These are phyloP conservation scores for Leptothorax acervorum DNA, from an alignment of 2,888 invertebrate genomes.

Conservation along the genomic window DNA sequence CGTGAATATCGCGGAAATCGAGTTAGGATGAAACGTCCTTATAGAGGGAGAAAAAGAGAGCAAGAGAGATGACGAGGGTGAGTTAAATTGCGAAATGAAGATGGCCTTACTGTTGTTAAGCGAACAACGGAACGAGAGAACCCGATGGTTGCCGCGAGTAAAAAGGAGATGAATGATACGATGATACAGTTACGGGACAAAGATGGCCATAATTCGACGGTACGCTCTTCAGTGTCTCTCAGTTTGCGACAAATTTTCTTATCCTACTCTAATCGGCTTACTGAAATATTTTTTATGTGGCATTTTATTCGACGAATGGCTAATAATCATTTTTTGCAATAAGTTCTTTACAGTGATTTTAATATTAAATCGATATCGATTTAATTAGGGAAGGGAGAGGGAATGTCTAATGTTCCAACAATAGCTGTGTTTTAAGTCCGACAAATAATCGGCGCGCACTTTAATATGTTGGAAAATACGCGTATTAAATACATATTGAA, in stretches of 20 bases:
- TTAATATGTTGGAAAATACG: too few relatives aligned
- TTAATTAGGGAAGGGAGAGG: too few relatives aligned
- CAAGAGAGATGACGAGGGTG: constrained; percentile 48
- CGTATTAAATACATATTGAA: too few relatives aligned
- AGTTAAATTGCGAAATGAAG: constrained; percentile 71
- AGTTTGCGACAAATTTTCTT: not conserved
- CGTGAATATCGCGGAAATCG: constrained; percentile 34
- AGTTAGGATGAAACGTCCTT: not conserved
- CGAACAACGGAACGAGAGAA: constrained; percentile 47
- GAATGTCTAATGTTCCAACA: too few relatives aligned
- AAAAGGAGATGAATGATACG: constrained; percentile 51
- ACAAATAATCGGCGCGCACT: too few relatives aligned
- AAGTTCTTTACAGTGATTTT: too few relatives aligned
- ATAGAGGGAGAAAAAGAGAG: constrained; percentile 7
- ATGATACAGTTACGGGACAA: constrained; percentile 55
- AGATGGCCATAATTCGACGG: constrained; percentile 65
- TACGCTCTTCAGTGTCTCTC: constrained; percentile 68
- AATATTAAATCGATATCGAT: too few relatives aligned
- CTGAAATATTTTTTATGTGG: not conserved
- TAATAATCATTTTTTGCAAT: not conserved
- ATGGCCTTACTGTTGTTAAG: constrained; percentile 62
- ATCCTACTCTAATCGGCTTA: not conserved
- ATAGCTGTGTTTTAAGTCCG: too few relatives aligned
- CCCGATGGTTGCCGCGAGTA: constrained; percentile 37
- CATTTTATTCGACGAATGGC: not conserved